phyloP scores from a whole-genome alignment of 2,888 invertebrate genomes.

The Leptarthrus brevirostris region DNA sequence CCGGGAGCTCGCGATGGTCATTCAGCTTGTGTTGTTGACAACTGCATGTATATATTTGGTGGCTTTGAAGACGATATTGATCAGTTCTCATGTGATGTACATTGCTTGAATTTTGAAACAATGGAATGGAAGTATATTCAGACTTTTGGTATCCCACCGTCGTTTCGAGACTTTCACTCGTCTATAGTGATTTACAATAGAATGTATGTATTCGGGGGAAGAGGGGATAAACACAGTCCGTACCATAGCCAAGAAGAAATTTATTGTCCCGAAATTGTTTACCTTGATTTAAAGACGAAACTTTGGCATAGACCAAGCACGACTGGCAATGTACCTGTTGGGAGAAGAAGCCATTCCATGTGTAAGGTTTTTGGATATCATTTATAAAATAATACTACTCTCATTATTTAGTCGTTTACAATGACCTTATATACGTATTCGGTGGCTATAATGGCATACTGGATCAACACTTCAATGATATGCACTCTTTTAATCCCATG shows the following conservation, averaged over 20 bases:
- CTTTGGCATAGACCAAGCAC: slow-evolving; percentile 76
- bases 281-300: slow-evolving; percentile 77
- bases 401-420: slow-evolving; percentile 76
- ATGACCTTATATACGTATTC: slow-evolving; percentile 85
- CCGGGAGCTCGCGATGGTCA: slow-evolving; percentile 93
- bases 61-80: slow-evolving; percentile 89
- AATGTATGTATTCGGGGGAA: slow-evolving; percentile 92
- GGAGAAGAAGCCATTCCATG: slow-evolving; percentile 90
- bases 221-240: slow-evolving; percentile 78
- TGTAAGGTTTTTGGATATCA: slow-evolving; percentile 81
- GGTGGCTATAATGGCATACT: slow-evolving; percentile 87
- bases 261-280: slow-evolving; percentile 82
- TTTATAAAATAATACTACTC: too few species aligned
- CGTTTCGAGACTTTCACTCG: slow-evolving; percentile 89
- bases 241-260: slow-evolving; percentile 76
- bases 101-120: slow-evolving; percentile 78
- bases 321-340: slow-evolving; percentile 77
- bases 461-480: slow-evolving; percentile 85
- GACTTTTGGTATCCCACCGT: slow-evolving; percentile 74
- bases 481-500: slow-evolving; percentile 78
- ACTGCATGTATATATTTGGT: slow-evolving; percentile 89
- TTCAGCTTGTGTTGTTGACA: slow-evolving; percentile 82
- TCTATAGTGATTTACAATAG: slow-evolving; percentile 79
- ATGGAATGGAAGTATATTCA: slow-evolving; percentile 77
- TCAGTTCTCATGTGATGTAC: slow-evolving; percentile 83